These are phyloP conservation scores for Harpalus rubripes DNA, from an alignment of 2,888 invertebrate genomes.

Conservation along the genomic window DNA sequence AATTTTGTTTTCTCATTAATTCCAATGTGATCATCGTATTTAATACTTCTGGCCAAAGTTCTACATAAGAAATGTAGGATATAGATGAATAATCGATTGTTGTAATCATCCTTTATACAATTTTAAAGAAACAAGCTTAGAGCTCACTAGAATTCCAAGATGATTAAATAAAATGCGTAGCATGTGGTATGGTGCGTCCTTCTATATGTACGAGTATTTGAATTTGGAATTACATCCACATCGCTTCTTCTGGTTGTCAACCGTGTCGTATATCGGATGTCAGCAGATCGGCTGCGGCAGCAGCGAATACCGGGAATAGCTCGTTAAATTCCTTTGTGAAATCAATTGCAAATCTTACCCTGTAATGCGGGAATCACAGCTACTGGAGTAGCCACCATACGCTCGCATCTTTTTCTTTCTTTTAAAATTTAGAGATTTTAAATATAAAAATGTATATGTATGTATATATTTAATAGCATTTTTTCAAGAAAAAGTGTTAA, in stretches of 20 bases:
- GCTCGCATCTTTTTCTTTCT: background rate
- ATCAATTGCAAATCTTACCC: constrained; percentile 64
- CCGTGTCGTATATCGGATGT: constrained; percentile 58
- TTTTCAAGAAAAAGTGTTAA: too few relatives aligned
- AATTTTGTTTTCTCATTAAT: too few relatives aligned
- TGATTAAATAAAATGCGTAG: constrained; percentile 34
- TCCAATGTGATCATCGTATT: too few relatives aligned
- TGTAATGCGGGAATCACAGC: constrained; percentile 48
- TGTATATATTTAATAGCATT: too few relatives aligned
- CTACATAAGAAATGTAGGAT: too few relatives aligned
- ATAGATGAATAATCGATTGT: too few relatives aligned
- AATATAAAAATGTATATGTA: too few relatives aligned
- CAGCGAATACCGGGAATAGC: constrained; percentile 52
- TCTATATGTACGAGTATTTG: constrained; percentile 11
- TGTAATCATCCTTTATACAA: background rate
- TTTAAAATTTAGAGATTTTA: too few relatives aligned
- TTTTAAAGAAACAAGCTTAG: constrained; percentile 32
- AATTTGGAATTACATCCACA: constrained; percentile 14
- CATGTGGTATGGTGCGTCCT: background rate
- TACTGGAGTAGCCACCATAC: background rate
- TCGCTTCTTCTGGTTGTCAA: constrained; percentile 29
- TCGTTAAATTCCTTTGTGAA: constrained; percentile 66
- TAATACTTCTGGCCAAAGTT: too few relatives aligned
- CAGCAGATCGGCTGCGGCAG: constrained; percentile 34
- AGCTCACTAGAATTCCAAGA: background rate